Base-by-base conservation (phyloP, 2,113 vertebrate genomes). In the Emydura subglobosa region DNA sequence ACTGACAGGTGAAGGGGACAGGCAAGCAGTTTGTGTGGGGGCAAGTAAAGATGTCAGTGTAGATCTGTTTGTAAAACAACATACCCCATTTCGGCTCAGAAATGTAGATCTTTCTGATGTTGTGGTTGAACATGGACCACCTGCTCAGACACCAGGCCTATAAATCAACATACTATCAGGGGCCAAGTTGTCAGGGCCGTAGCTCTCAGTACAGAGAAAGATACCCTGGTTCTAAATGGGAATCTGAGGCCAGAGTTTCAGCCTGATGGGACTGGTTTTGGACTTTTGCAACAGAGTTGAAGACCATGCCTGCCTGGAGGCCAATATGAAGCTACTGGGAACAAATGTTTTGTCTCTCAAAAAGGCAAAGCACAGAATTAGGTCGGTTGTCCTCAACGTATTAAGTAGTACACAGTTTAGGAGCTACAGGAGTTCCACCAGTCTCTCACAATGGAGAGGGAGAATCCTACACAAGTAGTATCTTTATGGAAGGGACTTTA, bases 231-330 rank as follows among this genome's bases (percentile, higher is more conserved):
- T 61, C 10, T 31, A 86, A 68, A 17, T n/a, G 34, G 16, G 34
- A n/a, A 68, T 14, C 65, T 68, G 34, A 68, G 31, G 54, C n/a
- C n/a, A 54, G n/a, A 86, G 84, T 51, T 54, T 22, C 78, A 22
- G 2, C 51, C 47, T 82, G 34, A 92, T 13, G 31, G 54, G 31
- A 92, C 51, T 68, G 83, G n/a, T 25, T 31, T 83, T 0, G 0
- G 61, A 24, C 22, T 95, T 82, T 44, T 86, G 0, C 10, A 79
- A 91, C 24, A 81, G 79, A 50, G 13, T 19, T 53, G 89, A 82
- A 8, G 47, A 51, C n/a, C 1, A 0, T 0, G 0, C 17, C 51
- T 31, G 82, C 81, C 78, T 59, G 34, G 11, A 50, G 74, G 44
- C 5, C 65, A 68, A 2, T 39, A 19, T 68, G 65, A 68, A 21